Percentiles rank a stretch among this genome's conserved stretches.
phyloP scores from a whole-genome alignment of 1,140 invertebrate genomes.

The Archivesica marissinica region DNA sequence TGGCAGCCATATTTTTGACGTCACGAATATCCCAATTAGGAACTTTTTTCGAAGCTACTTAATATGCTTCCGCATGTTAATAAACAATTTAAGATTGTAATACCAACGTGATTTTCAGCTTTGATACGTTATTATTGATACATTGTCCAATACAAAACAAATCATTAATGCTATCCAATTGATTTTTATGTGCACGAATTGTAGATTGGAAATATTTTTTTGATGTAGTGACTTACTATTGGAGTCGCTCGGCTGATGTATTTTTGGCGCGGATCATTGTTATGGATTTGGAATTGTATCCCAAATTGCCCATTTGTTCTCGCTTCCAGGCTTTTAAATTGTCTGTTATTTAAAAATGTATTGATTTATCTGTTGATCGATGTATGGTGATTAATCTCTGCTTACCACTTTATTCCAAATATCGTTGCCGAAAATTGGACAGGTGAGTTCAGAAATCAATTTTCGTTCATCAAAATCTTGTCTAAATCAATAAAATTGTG shows the following conservation, averaged over 20 bases:
- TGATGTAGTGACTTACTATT: conserved; percentile 40
- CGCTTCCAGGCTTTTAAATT: neutral
- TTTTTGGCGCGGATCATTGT: conserved; percentile 78
- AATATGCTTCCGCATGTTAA: neutral
- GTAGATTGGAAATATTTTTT: conserved; percentile 28
- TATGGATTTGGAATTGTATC: conserved; percentile 61
- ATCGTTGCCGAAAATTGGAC: conserved; percentile 53
- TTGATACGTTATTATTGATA: too few species aligned
- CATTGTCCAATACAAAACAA: too few species aligned
- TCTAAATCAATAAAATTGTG: neutral
- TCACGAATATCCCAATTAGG: conserved; percentile 60
- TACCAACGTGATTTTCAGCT: neutral
- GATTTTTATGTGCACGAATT: too few species aligned
- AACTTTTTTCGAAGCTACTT: conserved; percentile 58
- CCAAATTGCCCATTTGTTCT: neutral
- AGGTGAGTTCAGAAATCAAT: conserved; percentile 63
- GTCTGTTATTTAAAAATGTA: conserved; percentile 42
- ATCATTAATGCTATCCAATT: too few species aligned
- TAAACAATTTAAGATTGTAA: neutral
- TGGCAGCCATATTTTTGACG: conserved; percentile 58
- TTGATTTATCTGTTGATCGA: conserved; percentile 54
- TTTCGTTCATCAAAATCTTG: conserved; percentile 37
- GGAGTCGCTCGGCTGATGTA: conserved; percentile 72
- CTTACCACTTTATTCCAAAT: neutral
- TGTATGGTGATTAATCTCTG: conserved; percentile 27